Conservation (phyloP, 92 coral and sea anemone genomes). For the Heteractis magnifica region DNA sequence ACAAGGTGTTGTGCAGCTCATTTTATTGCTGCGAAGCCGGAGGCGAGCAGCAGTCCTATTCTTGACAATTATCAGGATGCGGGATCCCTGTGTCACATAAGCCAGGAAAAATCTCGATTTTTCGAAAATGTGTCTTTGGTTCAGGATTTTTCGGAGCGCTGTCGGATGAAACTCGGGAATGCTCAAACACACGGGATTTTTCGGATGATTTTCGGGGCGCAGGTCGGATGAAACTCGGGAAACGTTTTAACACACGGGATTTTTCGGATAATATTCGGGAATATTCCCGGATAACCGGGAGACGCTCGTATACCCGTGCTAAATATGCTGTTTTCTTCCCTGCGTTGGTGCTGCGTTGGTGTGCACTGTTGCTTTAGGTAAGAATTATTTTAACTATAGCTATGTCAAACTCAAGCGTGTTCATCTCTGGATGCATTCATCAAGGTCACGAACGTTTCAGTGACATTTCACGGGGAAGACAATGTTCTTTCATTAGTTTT, state of each 20-base stretch:
- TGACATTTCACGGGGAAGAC: too few species aligned
- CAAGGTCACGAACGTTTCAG: too few species aligned
- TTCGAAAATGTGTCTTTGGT: conserved; percentile 17
- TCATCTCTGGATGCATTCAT: conserved; percentile 21
- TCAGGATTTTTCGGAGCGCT: conserved; percentile 25
- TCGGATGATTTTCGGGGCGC: conserved; percentile 33
- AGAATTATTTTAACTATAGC: conserved; percentile 38
- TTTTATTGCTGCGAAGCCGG: too few species aligned
- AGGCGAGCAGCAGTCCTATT: too few species aligned
- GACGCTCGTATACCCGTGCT: conserved; percentile 1
- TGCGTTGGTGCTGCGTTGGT: background rate
- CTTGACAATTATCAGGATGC: too few species aligned
- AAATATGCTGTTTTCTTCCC: conserved; percentile 13
- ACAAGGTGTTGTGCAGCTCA: background rate
- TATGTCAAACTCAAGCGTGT: conserved; percentile 35
- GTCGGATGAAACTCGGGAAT: conserved; percentile 33
- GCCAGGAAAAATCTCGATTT: background rate
- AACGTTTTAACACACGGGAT: conserved; percentile 12
- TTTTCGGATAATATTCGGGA: background rate
- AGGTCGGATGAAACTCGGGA: conserved; percentile 30
- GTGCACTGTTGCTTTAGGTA: conserved; percentile 36
- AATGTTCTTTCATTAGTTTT: background rate
- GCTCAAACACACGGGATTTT: conserved; percentile 34
- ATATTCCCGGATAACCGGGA: conserved; percentile 12
- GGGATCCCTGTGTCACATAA: too few species aligned